These are phyloP conservation scores for Apantesis nais DNA, from an alignment of 2,888 invertebrate genomes.

Conservation along the genomic window DNA sequence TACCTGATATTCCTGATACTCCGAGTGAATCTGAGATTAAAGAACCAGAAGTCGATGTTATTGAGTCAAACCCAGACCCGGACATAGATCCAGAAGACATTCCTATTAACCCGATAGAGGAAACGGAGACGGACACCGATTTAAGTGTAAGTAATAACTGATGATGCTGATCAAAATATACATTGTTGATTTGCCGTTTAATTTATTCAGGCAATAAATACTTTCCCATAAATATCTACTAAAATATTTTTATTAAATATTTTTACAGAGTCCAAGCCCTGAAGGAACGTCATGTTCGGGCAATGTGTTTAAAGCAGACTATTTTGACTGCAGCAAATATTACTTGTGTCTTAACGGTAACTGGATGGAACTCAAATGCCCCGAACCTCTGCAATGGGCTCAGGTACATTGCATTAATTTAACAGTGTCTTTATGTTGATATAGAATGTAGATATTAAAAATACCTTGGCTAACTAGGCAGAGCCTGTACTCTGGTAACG, in stretches of 20 bases:
- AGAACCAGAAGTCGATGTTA: conserved; percentile 8
- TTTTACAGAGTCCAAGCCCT: conserved; percentile 83
- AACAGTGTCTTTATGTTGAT: too few relatives aligned
- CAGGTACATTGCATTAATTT: conserved; percentile 60
- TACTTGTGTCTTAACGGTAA: conserved; percentile 92
- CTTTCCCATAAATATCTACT: neutral
- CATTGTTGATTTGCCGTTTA: neutral
- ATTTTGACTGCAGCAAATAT: conserved; percentile 90
- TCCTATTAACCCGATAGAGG: conserved; percentile 11
- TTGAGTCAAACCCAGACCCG: conserved; percentile 20
- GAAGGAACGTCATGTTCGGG: conserved; percentile 84
- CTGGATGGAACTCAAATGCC: conserved; percentile 89
- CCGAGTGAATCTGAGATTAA: conserved; percentile 8
- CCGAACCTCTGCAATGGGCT: conserved; percentile 91
- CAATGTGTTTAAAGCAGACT: conserved; percentile 86
- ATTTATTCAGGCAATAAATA: neutral
- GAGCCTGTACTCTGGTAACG: too few relatives aligned
- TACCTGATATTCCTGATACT: neutral
- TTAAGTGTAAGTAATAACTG: conserved; percentile 32
- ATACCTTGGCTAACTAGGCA: too few relatives aligned
- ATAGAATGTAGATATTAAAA: too few relatives aligned
- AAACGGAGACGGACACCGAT: conserved; percentile 32
- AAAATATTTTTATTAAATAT: conserved; percentile 1
- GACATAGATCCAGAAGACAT: conserved; percentile 38
- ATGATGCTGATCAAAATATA: neutral